Base-by-base conservation (phyloP, 2,797 vertebrate species). In the Lates japonicus region DNA sequence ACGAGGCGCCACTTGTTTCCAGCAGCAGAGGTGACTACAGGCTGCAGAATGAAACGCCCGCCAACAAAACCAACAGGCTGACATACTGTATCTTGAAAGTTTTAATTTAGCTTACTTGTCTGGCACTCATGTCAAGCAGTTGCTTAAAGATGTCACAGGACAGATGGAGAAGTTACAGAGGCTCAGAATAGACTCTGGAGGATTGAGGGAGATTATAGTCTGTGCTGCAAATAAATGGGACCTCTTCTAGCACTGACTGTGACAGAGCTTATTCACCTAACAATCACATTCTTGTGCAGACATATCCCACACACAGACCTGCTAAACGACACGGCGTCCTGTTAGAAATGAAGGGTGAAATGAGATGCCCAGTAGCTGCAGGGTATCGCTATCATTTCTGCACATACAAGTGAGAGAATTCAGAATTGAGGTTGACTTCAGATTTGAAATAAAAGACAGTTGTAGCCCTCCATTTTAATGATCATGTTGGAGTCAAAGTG, bases 1-100 rank as follows among this genome's bases (percentile, higher is more conserved):
- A 52, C 59, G 74, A 69, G n/a, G 44, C 33, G 10, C 35, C 22
- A 33, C 29, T 35, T 9, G 54, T 64, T 66, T 70, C 10, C 41
- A 42, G 49, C 58, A 33, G 58, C n/a, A 20, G 57, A 29, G 20
- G 11, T 46, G 25, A 63, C 44, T 49, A 7, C 12, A 33, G 46
- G 42, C 33, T 17, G 46, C 46, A 44, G 62, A 37, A 12, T 41
- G 17, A 13, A 54, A 39, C 2, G 39, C n/a, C 31, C 33, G 17
- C 19, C 7, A n/a, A 69, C 37, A 16, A 64, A 44, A 17, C 33
- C 19, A 57, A 80, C 46, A 42, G n/a, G 35, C 11, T 16, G 64
- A 69, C 19, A 33, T 25, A 22, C 25, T 33, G 42, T 33, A 35
- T 69, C 22, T 31, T n/a, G n/a, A 41, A 66, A 46, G 55, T 25